These are phyloP conservation scores for Chionodraco myersi DNA, from an alignment of 2,113 vertebrate species.

Conservation along the genomic window DNA sequence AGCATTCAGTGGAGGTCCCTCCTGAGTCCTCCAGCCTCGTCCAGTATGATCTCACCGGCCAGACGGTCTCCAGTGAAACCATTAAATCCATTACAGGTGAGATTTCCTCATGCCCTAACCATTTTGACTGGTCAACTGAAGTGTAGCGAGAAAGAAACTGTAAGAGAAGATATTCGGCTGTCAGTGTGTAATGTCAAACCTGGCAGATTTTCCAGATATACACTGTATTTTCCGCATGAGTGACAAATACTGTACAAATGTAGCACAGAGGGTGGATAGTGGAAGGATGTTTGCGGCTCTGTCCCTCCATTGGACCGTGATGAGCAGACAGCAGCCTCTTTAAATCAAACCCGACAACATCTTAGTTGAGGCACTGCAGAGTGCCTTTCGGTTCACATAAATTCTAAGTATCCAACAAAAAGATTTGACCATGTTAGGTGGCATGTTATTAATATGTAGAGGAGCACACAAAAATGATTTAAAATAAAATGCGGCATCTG, in stretches of 20 bases:
- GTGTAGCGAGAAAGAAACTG: neutral
- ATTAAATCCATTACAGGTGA: conserved; percentile 98
- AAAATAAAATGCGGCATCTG: conserved; percentile 30
- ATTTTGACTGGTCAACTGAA: neutral
- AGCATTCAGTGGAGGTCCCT: conserved; percentile 97
- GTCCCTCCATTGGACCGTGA: neutral
- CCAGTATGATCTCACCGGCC: conserved; percentile 96
- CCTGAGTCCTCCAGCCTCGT: conserved; percentile 98
- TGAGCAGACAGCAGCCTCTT: neutral
- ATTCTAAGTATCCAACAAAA: conserved; percentile 30
- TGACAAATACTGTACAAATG: neutral
- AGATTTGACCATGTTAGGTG: conserved; percentile 12
- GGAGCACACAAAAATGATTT: neutral
- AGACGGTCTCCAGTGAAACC: conserved; percentile 96
- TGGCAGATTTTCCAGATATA: neutral
- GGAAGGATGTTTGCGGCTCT: neutral
- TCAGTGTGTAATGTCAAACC: neutral
- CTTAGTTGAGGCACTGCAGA: conserved; percentile 1
- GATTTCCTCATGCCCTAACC: neutral
- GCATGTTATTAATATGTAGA: neutral
- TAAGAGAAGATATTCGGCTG: neutral
- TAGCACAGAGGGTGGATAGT: neutral
- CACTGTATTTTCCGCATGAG: neutral
- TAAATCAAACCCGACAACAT: conserved; percentile 37
- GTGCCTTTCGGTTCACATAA: neutral